These are phyloP conservation scores for Pollimyrus isidori DNA, from an alignment of 2,113 vertebrate species.

Conservation along the genomic window DNA sequence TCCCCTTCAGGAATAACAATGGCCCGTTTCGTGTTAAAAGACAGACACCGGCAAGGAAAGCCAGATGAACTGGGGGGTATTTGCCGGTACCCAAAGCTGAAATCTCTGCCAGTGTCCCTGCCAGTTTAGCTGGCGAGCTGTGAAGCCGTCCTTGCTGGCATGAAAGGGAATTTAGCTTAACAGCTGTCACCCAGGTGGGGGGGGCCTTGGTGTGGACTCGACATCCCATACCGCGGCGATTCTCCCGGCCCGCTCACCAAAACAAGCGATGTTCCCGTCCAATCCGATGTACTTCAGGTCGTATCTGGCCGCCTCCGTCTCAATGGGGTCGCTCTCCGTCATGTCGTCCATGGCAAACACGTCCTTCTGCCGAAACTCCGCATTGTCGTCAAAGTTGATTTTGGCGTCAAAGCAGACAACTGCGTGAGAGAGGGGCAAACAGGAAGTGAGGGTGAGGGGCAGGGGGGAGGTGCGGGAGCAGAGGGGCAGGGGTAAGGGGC, in stretches of 20 bases:
- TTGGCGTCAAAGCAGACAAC: conserved; percentile 99
- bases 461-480: too few relatives aligned
- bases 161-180: conserved; percentile 52
- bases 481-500: too few relatives aligned
- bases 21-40: not conserved
- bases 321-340: conserved; percentile 84
- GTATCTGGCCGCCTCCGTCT: conserved; percentile 86
- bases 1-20: not conserved
- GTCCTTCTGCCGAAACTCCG: conserved; percentile 91
- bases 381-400: conserved; percentile 99
- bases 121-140: conserved; percentile 48
- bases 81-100: not conserved
- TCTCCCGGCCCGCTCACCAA: conserved; percentile 66
- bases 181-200: conserved; percentile 45
- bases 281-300: conserved; percentile 95
- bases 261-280: conserved; percentile 98
- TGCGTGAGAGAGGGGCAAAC: conserved; percentile 41
- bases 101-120: conserved; percentile 37
- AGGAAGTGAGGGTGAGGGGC: not conserved
- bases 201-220: conserved; percentile 7
- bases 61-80: not conserved
- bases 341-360: conserved; percentile 95
- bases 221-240: not conserved
- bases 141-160: conserved; percentile 45
- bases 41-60: not conserved